Conservation (phyloP, 2,888 invertebrate species). For the Archips xylosteana region DNA sequence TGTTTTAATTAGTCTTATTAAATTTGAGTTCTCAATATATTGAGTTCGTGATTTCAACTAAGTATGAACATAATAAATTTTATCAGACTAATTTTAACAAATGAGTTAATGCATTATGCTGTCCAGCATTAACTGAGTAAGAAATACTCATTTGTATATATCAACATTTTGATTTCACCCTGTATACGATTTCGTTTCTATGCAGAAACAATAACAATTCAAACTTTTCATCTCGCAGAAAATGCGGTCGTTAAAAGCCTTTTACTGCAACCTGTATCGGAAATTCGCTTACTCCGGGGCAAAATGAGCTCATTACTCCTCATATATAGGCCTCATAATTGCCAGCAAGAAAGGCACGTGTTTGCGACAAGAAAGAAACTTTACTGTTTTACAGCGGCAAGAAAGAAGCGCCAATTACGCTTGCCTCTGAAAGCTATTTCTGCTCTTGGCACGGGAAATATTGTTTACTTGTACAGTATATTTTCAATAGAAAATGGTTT, state of each 20-base stretch:
- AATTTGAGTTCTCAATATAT: too few relatives aligned
- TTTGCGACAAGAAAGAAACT: conserved; percentile 3
- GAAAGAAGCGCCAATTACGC: conserved; percentile 14
- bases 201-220: background rate
- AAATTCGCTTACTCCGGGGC: conserved; percentile 19
- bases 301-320: conserved; percentile 34
- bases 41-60: too few relatives aligned
- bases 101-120: too few relatives aligned
- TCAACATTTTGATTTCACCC: too few relatives aligned
- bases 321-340: conserved; percentile 32
- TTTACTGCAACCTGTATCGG: conserved; percentile 11
- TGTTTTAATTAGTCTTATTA: too few relatives aligned
- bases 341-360: conserved; percentile 5
- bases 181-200: background rate
- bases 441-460: conserved; percentile 6
- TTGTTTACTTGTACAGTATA: background rate
- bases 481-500: background rate
- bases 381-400: conserved; percentile 15
- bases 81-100: too few relatives aligned
- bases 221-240: background rate
- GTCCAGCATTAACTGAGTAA: too few relatives aligned
- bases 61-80: too few relatives aligned
- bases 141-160: too few relatives aligned
- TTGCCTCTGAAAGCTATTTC: conserved; percentile 7
- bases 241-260: conserved; percentile 11